Percentiles rank a stretch among this genome's conserved stretches.
Evolutionary conservation across 2,888 invertebrate species (phyloP).

Genomic region (Caenorhabditis sulstoni): DNA sequence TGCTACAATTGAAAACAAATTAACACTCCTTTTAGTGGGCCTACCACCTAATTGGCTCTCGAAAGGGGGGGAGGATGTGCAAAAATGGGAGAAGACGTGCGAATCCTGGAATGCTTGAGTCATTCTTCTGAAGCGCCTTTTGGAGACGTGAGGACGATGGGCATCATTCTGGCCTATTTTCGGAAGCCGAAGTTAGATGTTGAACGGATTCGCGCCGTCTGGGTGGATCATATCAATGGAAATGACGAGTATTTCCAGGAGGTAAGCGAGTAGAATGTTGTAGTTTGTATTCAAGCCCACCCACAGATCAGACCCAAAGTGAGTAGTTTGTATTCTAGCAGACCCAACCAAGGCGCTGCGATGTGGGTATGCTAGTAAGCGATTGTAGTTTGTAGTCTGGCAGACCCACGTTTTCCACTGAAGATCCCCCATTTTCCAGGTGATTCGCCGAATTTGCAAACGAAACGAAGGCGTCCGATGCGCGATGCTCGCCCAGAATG

Average conservation of each 20-base stretch:
- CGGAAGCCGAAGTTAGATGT: conserved; percentile 47
- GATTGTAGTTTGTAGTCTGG: conserved; percentile 24
- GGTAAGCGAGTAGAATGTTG: conserved; percentile 34
- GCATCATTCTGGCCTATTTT: conserved; percentile 51
- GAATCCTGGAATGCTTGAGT: too few species aligned
- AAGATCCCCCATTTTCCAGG: conserved; percentile 22
- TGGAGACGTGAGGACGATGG: conserved; percentile 21
- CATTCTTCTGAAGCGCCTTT: not conserved
- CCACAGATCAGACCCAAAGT: not conserved
- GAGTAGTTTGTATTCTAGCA: not conserved
- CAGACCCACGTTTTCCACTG: not conserved
- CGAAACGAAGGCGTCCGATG: conserved; percentile 42
- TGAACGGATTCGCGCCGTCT: conserved; percentile 46
- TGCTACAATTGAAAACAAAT: conserved; percentile 12
- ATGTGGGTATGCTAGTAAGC: too few species aligned
- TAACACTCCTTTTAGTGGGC: conserved; percentile 3
- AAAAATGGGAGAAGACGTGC: too few species aligned
- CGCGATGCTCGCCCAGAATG: conserved; percentile 50
- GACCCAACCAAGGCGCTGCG: too few species aligned
- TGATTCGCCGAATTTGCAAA: conserved; percentile 47
- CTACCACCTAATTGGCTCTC: not conserved
- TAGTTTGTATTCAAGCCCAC: conserved; percentile 15
- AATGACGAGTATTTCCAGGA: conserved; percentile 59
- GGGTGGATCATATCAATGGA: conserved; percentile 54
- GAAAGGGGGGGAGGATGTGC: not conserved